Conservation (phyloP, 2,113 vertebrate genomes). For the Phalacrocorax carbo region DNA sequence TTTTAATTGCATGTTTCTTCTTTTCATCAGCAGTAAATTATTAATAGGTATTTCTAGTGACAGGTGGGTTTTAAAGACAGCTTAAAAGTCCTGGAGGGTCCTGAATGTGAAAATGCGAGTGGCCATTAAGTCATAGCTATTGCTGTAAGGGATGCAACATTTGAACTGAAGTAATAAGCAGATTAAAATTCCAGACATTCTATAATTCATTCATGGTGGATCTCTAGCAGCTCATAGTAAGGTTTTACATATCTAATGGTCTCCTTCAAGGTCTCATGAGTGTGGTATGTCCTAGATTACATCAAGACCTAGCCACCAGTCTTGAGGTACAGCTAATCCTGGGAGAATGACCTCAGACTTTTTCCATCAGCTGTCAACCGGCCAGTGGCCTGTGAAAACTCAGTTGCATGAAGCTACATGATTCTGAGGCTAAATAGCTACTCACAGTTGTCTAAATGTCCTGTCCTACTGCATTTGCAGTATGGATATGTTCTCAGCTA, state of each 20-base stretch:
- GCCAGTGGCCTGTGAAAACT: background rate
- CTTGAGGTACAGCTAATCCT: background rate
- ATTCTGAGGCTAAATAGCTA: background rate
- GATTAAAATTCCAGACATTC: background rate
- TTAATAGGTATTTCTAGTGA: background rate
- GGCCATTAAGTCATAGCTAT: background rate
- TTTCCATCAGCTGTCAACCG: background rate
- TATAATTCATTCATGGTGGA: background rate
- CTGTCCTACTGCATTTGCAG: background rate
- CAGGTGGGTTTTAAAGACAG: background rate
- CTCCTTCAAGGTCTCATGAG: background rate
- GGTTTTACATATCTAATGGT: background rate
- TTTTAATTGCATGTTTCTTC: background rate
- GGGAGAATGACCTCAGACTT: background rate
- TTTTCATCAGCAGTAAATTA: background rate
- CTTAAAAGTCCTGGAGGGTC: background rate
- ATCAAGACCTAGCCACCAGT: background rate
- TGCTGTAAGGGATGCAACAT: background rate
- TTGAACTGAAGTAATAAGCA: background rate
- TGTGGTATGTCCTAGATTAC: background rate
- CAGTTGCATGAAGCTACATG: background rate
- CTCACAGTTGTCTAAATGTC: background rate
- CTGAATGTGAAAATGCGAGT: background rate
- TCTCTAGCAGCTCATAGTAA: background rate
- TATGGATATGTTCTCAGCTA: background rate